Percentiles rank a stretch among this genome's conserved stretches.
These are phyloP conservation scores for Cacoxenus indagator DNA, from an alignment of 2,888 invertebrate species.

Conservation along the genomic window DNA sequence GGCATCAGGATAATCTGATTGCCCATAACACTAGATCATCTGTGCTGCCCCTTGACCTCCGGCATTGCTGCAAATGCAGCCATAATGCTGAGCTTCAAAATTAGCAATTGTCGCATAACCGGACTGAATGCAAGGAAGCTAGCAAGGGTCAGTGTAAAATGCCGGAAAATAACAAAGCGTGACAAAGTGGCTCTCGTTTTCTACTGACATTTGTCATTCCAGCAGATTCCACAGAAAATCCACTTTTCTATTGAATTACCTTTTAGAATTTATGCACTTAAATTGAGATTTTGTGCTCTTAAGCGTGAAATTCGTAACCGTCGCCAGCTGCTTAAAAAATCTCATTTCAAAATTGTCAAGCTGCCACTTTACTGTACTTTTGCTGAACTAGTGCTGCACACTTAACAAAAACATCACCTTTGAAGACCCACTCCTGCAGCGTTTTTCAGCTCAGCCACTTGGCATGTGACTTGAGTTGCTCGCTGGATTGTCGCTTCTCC, in stretches of 20 bases:
- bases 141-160: background rate
- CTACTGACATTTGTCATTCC: too few species aligned
- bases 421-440: background rate
- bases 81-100: background rate
- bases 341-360: too few species aligned
- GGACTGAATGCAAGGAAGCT: background rate
- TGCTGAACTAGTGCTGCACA: too few species aligned
- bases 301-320: too few species aligned
- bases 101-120: constrained; percentile 3
- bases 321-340: too few species aligned
- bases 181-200: background rate
- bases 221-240: too few species aligned
- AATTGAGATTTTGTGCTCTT: too few species aligned
- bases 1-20: background rate
- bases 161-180: background rate
- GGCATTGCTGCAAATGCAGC: background rate
- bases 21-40: background rate
- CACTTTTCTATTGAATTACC: too few species aligned
- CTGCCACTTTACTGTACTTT: too few species aligned
- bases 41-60: background rate
- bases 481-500: too few species aligned
- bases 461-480: background rate
- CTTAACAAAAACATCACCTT: too few species aligned
- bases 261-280: too few species aligned
- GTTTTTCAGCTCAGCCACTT: background rate